These are phyloP conservation scores for Pogonophryne albipinna DNA, from an alignment of 2,797 vertebrate genomes.

Conservation along the genomic window DNA sequence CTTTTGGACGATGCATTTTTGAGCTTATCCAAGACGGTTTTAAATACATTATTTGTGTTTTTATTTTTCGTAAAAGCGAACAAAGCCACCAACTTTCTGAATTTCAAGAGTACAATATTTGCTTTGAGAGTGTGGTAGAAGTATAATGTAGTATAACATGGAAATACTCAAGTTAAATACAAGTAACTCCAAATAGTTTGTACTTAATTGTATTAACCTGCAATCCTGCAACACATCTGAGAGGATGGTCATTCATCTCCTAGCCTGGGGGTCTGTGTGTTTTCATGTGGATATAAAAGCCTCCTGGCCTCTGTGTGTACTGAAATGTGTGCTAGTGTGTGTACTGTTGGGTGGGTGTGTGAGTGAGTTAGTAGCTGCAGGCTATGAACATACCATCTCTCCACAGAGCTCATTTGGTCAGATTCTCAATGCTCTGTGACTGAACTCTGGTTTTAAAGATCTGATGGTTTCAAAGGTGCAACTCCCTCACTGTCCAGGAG, in stretches of 20 bases:
- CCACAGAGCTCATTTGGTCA: constrained; percentile 50
- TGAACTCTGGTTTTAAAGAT: constrained; percentile 17
- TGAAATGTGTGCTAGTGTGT: no score
- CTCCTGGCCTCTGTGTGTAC: neutral
- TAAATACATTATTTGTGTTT: no score
- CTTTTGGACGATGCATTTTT: no score
- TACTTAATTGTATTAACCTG: neutral
- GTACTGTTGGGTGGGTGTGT: neutral
- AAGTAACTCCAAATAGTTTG: no score
- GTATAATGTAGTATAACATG: no score
- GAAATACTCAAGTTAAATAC: no score
- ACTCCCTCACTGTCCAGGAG: neutral
- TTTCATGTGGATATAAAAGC: neutral
- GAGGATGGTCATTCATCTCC: constrained; percentile 6
- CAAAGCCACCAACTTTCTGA: no score
- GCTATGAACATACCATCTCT: constrained; percentile 25
- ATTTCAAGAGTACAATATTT: no score
- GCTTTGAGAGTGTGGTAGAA: no score
- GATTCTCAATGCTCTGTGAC: constrained; percentile 1
- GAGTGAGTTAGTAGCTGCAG: constrained; percentile 22
- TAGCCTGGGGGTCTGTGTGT: neutral
- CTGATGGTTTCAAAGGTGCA: constrained; percentile 2
- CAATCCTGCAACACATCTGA: neutral
- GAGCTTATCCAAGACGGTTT: no score
- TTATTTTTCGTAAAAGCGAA: no score